These are phyloP conservation scores for Laterallus jamaicensis DNA, from an alignment of 2,113 vertebrate genomes.

Conservation along the genomic window DNA sequence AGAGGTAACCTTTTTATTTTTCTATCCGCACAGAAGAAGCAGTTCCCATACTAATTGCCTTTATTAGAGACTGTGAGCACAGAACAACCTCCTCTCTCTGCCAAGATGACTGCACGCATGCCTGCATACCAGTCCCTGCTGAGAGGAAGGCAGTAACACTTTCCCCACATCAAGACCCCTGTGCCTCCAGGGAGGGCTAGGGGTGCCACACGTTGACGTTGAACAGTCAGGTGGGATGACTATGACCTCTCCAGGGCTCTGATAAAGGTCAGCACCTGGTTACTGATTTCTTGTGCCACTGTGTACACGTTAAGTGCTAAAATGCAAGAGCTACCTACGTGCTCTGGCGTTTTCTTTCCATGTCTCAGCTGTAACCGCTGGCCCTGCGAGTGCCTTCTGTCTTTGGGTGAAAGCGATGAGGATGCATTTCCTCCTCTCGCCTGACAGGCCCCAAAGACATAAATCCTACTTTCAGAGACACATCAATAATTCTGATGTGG, in stretches of 20 bases:
- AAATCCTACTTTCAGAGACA: not conserved
- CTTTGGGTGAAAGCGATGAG: not conserved
- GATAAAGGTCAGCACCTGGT: not conserved
- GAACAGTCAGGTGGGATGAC: not conserved
- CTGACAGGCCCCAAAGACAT: not conserved
- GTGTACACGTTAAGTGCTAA: not conserved
- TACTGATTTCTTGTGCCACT: not conserved
- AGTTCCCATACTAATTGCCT: not conserved
- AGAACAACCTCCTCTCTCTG: not conserved
- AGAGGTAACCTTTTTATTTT: not conserved
- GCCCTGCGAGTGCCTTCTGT: fast-evolving
- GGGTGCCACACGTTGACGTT: not conserved
- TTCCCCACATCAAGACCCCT: not conserved
- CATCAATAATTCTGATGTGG: not conserved
- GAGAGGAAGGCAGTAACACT: not conserved
- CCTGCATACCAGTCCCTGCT: not conserved
- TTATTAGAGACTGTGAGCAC: not conserved
- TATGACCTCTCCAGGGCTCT: not conserved
- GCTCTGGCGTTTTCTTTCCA: not conserved
- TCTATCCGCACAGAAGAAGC: not conserved
- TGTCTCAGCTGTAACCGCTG: not conserved
- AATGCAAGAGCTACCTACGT: not conserved
- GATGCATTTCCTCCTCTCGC: not conserved
- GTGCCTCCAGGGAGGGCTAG: not conserved
- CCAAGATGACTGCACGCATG: not conserved